Evolutionary conservation across 2,113 vertebrate species (phyloP).

Genomic region (Tiliqua scincoides): DNA sequence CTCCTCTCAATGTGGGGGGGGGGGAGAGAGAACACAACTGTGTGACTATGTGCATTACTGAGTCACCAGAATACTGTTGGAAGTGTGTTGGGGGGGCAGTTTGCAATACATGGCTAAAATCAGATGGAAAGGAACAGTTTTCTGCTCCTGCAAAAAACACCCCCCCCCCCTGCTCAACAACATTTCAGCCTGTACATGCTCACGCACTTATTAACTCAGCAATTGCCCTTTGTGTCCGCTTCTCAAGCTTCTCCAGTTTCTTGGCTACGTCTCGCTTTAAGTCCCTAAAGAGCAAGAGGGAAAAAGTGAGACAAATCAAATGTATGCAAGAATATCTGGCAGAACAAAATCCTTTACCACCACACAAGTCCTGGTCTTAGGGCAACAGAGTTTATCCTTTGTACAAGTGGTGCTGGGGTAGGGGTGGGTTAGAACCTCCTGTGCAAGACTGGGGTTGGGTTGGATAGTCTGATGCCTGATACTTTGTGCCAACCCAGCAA

Average conservation of each 20-base stretch:
- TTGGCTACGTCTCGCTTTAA: constrained; percentile 92
- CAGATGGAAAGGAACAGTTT: neutral
- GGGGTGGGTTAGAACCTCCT: neutral
- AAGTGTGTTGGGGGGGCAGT: neutral
- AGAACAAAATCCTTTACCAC: neutral
- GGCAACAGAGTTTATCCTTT: neutral
- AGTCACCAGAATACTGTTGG: neutral
- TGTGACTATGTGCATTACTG: neutral
- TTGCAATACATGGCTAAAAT: too few relatives aligned
- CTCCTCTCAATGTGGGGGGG: neutral
- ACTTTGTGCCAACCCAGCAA: too few relatives aligned
- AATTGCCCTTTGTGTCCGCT: constrained; percentile 90
- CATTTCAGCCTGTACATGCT: neutral
- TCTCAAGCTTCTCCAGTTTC: constrained; percentile 91
- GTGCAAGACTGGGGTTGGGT: neutral
- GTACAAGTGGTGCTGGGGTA: neutral
- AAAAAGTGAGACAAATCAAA: neutral
- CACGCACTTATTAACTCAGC: constrained; percentile 91
- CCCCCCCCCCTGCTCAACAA: neutral
- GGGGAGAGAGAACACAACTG: neutral
- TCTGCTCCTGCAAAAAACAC: neutral
- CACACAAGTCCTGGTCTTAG: neutral
- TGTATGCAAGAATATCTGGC: too few relatives aligned
- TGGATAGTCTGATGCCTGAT: too few relatives aligned
- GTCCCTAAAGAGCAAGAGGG: constrained; percentile 79